A percentile compares a stretch with the other conserved stretches of the same genome.
Conservation (phyloP, 2,797 vertebrate genomes). For the Schizopygopsis malacanthus region DNA sequence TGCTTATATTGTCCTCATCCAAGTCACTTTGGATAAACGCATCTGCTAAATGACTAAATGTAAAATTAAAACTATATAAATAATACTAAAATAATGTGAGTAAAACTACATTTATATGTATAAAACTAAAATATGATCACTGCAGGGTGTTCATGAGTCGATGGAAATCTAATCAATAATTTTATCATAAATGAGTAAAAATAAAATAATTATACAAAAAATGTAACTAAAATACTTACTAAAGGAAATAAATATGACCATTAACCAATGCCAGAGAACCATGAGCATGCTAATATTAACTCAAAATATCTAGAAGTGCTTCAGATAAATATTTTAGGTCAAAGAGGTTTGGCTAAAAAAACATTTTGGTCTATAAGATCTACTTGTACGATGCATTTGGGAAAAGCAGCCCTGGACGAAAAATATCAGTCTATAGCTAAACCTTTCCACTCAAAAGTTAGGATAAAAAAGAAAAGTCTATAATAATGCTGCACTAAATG, state of each 20-base stretch:
- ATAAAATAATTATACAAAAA: too few species aligned
- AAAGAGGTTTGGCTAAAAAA: neutral
- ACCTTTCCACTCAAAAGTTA: neutral
- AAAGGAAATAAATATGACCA: neutral
- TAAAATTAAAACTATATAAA: too few species aligned
- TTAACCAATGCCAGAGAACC: neutral
- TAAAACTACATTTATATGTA: neutral
- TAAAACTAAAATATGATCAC: neutral
- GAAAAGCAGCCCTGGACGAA: neutral
- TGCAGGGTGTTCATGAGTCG: neutral
- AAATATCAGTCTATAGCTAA: neutral
- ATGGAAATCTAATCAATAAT: neutral
- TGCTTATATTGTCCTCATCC: too few species aligned
- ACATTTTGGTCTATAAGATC: neutral
- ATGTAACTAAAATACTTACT: neutral
- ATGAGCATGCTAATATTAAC: neutral
- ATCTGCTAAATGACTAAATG: too few species aligned
- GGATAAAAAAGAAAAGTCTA: neutral
- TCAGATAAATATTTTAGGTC: neutral
- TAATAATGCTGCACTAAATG: neutral
- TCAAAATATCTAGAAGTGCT: neutral
- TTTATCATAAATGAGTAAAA: too few species aligned
- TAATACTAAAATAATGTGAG: neutral
- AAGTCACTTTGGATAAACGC: too few species aligned
- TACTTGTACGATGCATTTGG: neutral